Base-by-base conservation (phyloP, 2,113 vertebrate species). In the Campylorhamphus procurvoides region DNA sequence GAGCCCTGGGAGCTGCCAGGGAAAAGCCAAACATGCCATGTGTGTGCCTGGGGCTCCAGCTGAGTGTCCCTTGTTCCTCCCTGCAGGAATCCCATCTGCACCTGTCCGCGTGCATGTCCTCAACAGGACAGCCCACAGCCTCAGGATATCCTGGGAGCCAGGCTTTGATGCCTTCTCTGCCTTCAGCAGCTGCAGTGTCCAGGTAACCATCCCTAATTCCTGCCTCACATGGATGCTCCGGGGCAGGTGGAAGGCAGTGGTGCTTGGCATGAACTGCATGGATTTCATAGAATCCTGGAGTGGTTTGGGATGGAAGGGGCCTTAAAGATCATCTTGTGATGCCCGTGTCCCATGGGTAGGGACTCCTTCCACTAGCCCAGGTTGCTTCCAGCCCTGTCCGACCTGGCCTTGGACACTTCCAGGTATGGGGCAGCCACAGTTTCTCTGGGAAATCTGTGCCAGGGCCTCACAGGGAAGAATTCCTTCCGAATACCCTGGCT, bases 161-260 rank as follows among this genome's bases (percentile, higher is more conserved):
- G 99, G 98, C 77, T 98, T 99, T 1, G 98, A 99, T 31, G 98
- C 98, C 0, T 99, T 98, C 75, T 99, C 99, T 31, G 97, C 98
- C 2, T 90, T 99, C 18, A 98, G 62, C 59, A 94, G 2, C 47
- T 99, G 99, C 94, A 97, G 29, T 7, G 69, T 99, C 93, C 98
- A 98, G 97, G 99, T 99, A 95, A 98, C 20, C 14, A 15, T 28
- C 77, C 47, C 2, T 25, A 69, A 60, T 55, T 33, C 9, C 3
- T 7, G 23, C 8, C 14, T 49, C 20, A 3, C 40, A 10, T 0
- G 0, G 28, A 29, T 46, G 10, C 64, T 47, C 66, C 0, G 0
- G 74, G 42, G 35, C 11, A 60, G 46, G 31, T 46, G 37, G 39
- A 63, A 66, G 25, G 55, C 19, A 4, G 18, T 33, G 25, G 50